Percentiles rank a stretch among this genome's conserved stretches.
phyloP scores from a whole-genome alignment of 1,140 invertebrate genomes.

The Caenorhabditis remanei region DNA sequence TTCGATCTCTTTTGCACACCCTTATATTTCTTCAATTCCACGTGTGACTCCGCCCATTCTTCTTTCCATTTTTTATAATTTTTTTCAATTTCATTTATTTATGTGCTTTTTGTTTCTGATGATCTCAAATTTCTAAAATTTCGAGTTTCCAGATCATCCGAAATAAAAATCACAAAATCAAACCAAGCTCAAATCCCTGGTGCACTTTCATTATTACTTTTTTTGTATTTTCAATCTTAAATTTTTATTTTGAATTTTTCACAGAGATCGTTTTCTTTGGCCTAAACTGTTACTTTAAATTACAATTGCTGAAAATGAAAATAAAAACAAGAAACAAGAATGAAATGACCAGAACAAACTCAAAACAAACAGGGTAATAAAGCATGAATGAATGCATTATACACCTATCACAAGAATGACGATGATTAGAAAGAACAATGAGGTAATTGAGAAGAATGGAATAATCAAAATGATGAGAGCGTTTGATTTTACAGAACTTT shows the following conservation, averaged over 20 bases:
- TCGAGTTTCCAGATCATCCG: not conserved
- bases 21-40: conserved; percentile 35
- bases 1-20: conserved; percentile 44
- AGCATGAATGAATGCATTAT: not conserved
- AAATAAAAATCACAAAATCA: not conserved
- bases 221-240: not conserved
- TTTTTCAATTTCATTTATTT: not conserved
- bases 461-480: not conserved
- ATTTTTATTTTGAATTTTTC: not conserved
- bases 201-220: conserved; percentile 5
- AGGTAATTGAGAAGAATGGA: conserved; percentile 10
- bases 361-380: not conserved
- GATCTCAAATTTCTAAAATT: not conserved
- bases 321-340: not conserved
- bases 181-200: conserved; percentile 49
- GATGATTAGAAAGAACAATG: not conserved
- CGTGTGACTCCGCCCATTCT: conserved; percentile 42
- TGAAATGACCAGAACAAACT: not conserved
- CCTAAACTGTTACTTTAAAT: not conserved
- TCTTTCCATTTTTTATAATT: conserved; percentile 9
- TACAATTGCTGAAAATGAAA: not conserved
- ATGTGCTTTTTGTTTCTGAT: not conserved
- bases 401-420: conserved; percentile 19
- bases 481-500: too few species aligned
- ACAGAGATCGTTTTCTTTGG: not conserved